phyloP scores from a whole-genome alignment of 2,888 invertebrate species.

The Ophonus ardosiacus region DNA sequence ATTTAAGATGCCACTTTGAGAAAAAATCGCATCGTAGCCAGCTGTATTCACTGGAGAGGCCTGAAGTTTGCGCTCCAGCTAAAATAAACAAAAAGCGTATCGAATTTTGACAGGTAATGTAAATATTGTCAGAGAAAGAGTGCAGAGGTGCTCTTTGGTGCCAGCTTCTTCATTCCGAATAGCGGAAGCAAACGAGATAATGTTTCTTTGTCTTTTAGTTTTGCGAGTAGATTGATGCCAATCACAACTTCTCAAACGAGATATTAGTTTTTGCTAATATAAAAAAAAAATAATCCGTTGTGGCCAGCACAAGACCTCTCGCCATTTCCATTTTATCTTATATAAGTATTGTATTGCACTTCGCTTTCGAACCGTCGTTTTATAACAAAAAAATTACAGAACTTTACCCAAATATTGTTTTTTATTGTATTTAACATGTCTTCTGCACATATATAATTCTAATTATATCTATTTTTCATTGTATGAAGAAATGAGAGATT shows the following conservation, averaged over 20 bases:
- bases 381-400: too few species aligned
- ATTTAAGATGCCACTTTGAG: conserved; percentile 60
- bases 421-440: too few species aligned
- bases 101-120: conserved; percentile 63
- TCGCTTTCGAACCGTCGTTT: too few species aligned
- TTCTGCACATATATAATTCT: too few species aligned
- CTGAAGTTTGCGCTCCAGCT: conserved; percentile 49
- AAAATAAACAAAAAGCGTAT: conserved; percentile 63
- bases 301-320: too few species aligned
- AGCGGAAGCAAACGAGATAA: not conserved
- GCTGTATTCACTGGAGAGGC: conserved; percentile 59
- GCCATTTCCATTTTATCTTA: too few species aligned
- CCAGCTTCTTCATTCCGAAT: conserved; percentile 21
- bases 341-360: too few species aligned
- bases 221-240: not conserved
- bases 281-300: too few species aligned
- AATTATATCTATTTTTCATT: too few species aligned
- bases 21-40: conserved; percentile 59
- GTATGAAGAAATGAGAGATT: too few species aligned
- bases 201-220: conserved; percentile 11
- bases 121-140: conserved; percentile 60
- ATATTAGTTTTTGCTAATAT: not conserved
- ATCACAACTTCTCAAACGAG: not conserved
- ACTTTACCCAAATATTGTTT: too few species aligned
- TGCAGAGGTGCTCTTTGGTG: conserved; percentile 16